Evolutionary conservation across 2,888 invertebrate genomes (phyloP), one percentile per base, ranked within the genome.

Genomic region (Stenurella melanura): DNA sequence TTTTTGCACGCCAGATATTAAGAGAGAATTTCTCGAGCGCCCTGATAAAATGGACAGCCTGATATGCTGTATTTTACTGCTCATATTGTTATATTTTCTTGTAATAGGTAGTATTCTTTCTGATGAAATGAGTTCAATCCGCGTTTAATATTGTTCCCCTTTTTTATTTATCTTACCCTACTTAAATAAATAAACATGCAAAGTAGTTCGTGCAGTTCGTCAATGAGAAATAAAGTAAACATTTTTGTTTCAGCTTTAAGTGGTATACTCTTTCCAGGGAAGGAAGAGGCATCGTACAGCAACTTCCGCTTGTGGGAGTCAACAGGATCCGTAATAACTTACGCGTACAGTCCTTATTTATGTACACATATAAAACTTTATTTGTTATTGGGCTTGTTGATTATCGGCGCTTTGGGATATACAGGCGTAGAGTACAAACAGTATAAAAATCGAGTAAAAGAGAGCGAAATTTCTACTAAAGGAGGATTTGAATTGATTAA

Each of bases 281-380:
- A 95, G 83, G 94, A 97, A 85, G 97, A 97, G 86, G 96, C 97
- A 0, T 96, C 97, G 0, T 98, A 96, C 89, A 96, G 97, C 81
- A 97, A 97, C 90, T 97, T 97, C 89, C 92, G 97, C 10, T 90
- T 98, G 67, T 98, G 97, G 97, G 97, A 97, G 89, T 94, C 97
- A 0, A 93, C 96, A 0, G 98, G 97, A 69, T 97, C 97, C 76
- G 96, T 97, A 15, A 92, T 97, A 73, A 94, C 96, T 0, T 97
- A 97, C 85, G 93, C 93, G 0, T 93, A 95, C 75, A 96, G 95
- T 61, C 94, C 95, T 2, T 94, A 94, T 85, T 89, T 96, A 6
- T 95, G 96, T 85, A 95, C 95, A 0, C 90, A 92, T 69, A 91
- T 93, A 0, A 96, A 96, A 85, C 88, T 96, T 7, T 93, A 93